A percentile compares a stretch with the other conserved stretches of the same genome.
Evolutionary conservation across 2,797 vertebrate genomes (phyloP).

Genomic region (Hemitrygon akajei): DNA sequence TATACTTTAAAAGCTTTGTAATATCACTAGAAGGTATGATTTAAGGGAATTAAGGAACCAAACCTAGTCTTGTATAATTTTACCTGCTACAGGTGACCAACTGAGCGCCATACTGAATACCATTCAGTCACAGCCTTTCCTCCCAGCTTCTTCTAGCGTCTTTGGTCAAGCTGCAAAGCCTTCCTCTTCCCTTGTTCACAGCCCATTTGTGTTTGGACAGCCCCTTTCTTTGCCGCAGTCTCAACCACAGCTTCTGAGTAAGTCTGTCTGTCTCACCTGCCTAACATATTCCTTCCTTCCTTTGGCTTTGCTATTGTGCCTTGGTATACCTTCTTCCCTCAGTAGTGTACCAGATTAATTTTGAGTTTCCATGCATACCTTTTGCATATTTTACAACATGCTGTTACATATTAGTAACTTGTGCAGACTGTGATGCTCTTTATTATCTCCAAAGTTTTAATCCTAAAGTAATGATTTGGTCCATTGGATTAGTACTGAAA

Average conservation of each 20-base stretch:
- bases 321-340: neutral
- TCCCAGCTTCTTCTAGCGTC: conserved; percentile 95
- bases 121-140: conserved; percentile 99
- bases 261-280: conserved; percentile 93
- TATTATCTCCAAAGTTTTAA: neutral
- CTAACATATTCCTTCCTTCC: conserved; percentile 68
- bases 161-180: conserved; percentile 99
- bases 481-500: conserved; percentile 25
- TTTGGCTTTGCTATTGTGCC: conserved; percentile 62
- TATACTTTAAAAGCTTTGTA: neutral
- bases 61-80: conserved; percentile 88
- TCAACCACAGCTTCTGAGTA: conserved; percentile 99
- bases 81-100: conserved; percentile 97
- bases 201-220: conserved; percentile 99
- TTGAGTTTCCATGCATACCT: neutral
- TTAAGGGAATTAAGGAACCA: conserved; percentile 28
- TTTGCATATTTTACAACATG: conserved; percentile 9
- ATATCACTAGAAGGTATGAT: conserved; percentile 9
- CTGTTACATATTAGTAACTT: neutral
- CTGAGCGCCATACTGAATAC: conserved; percentile 99
- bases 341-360: neutral
- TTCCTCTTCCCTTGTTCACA: conserved; percentile 98
- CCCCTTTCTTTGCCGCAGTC: conserved; percentile 97
- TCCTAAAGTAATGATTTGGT: neutral
- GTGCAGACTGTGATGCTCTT: neutral